Base-by-base conservation (phyloP, 2,888 invertebrate species). In the Amaurobius ferox region DNA sequence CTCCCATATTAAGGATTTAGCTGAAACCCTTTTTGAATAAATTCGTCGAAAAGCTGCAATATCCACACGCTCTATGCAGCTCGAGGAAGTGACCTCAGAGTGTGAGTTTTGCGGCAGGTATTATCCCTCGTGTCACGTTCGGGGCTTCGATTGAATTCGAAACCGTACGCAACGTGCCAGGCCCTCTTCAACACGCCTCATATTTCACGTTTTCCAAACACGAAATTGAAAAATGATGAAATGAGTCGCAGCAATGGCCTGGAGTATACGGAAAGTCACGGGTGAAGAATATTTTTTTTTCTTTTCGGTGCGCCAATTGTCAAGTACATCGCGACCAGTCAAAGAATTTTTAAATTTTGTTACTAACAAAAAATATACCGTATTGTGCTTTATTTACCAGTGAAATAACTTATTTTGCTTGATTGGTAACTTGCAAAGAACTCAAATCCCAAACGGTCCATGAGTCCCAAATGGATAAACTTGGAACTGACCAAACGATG, bases 161-260 rank as follows among this genome's bases (percentile, higher is more conserved):
- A 55, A 55, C 55, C 55, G 19, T 11, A 13, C 44, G 19, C 23
- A 23, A 23, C 55, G 55, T 23, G 19, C 55, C 55, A 55, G 19
- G 11, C 19, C 13, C 2, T 23, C 23, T 5, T 0, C 55, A 55
- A 55, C 55, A 55, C 55, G 55, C 55, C 55, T 55, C 55, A 55
- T 55, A 55, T 55, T 55, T 55, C 55, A 55, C 55, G 55, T 55
- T 55, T 55, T 55, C 55, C 23, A 55, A 55, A 55, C 55, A 55
- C 55, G 55, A 55, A 55, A 55, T 55, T 55, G 55, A 55, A 55
- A 55, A 55, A 55, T 55, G 55, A 19, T 55, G 55, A 55, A 55
- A 55, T 55, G 55, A 55, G 55, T 55, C 23, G 11, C 19, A 23
- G 55, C 55, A 55, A 55, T 55, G 23, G 55, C 55, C n/a, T 55